Evolutionary conservation across 2,113 vertebrate genomes (phyloP).

Genomic region (Albula glossodonta): DNA sequence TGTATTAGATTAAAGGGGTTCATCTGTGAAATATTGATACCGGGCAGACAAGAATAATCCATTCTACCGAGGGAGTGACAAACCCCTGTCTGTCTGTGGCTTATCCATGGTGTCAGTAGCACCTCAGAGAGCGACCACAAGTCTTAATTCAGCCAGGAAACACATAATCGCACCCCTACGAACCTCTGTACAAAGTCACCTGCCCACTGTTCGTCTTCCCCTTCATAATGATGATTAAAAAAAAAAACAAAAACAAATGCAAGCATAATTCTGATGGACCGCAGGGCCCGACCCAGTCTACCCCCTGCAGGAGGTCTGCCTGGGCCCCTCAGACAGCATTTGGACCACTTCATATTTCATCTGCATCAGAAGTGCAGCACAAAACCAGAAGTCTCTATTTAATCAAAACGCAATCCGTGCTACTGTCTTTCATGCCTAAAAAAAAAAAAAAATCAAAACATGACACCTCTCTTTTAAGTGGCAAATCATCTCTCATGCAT

Average conservation of each 20-base stretch:
- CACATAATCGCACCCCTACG: background rate
- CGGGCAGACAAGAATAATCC: background rate
- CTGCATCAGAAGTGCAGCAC: background rate
- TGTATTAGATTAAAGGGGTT: background rate
- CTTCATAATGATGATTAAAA: background rate
- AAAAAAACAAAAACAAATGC: background rate
- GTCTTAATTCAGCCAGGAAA: background rate
- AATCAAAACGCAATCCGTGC: background rate
- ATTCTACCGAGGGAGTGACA: background rate
- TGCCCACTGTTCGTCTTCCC: background rate
- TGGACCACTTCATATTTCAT: background rate
- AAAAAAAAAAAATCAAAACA: background rate
- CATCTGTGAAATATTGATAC: conserved; percentile 18
- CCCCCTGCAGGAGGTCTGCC: background rate
- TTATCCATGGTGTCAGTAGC: conserved; percentile 6
- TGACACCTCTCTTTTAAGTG: background rate
- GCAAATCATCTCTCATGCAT: background rate
- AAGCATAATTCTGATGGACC: background rate
- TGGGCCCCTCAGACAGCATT: background rate
- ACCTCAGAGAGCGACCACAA: conserved; percentile 5
- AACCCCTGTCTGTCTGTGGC: background rate
- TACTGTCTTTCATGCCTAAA: background rate
- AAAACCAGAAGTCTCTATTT: background rate
- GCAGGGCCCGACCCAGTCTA: background rate
- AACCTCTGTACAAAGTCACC: background rate